Percentiles rank a stretch among this genome's conserved stretches.
These are phyloP conservation scores for Ctenomys sociabilis DNA, from an alignment of 2,113 vertebrate species.

Conservation along the genomic window DNA sequence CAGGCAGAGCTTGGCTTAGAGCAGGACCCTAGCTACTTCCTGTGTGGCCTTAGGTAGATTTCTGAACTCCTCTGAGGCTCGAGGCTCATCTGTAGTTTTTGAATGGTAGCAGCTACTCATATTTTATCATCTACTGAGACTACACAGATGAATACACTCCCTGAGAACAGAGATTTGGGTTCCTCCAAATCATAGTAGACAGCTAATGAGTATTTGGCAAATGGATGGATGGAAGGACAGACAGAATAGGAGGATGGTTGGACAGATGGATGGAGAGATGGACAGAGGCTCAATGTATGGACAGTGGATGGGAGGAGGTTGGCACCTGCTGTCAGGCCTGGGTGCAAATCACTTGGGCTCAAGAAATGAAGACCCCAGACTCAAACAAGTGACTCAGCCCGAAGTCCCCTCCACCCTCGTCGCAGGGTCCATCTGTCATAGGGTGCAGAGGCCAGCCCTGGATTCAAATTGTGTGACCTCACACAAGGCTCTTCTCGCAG, in stretches of 20 bases:
- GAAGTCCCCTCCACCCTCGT: not conserved
- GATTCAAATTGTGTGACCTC: not conserved
- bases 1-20: not conserved
- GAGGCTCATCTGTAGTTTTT: not conserved
- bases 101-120: not conserved
- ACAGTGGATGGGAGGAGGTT: not conserved
- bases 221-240: not conserved
- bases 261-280: not conserved
- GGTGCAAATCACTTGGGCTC: not conserved
- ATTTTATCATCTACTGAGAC: not conserved
- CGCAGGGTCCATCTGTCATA: not conserved
- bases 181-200: not conserved
- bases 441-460: not conserved
- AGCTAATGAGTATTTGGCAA: not conserved
- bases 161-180: not conserved
- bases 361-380: not conserved
- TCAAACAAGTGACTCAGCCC: not conserved
- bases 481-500: not conserved
- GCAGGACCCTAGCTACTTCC: accelerated
- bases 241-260: not conserved
- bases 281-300: not conserved
- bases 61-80: not conserved
- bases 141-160: not conserved
- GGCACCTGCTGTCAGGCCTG: no score
- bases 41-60: not conserved